Evolutionary conservation across 2,888 invertebrate species (phyloP), one percentile per base, ranked within the genome.

Genomic region (Muscina levida): DNA sequence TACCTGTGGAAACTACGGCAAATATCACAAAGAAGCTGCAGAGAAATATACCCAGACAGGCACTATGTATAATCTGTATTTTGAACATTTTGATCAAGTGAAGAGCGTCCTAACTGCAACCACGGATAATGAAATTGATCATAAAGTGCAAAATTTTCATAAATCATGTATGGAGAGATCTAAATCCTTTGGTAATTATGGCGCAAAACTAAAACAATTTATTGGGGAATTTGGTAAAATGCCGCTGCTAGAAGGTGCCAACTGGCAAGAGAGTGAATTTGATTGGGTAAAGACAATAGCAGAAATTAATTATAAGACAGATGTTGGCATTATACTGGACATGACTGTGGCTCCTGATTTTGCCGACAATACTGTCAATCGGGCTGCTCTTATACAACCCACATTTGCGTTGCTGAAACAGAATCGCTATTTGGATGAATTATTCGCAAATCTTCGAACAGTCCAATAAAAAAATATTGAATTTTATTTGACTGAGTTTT

Each of bases 141-240:
- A 74, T 5, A 51, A 53, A 11, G 70, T 81, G 11, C 82, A 82
- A 53, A 79, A 81, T 42, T 82, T 83, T 31, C 82, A 82, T 39
- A 59, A 68, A 1, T 82, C 82, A 2, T 83, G 83, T 46, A 59
- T 77, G 74, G 59, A 81, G n/a, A n/a, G n/a, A n/a, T n/a, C n/a
- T n/a, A n/a, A n/a, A n/a, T n/a, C n/a, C n/a, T n/a, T n/a, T n/a
- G n/a, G n/a, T n/a, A n/a, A n/a, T n/a, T 85, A 86, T 56, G 83
- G 84, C 0, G 26, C 82, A 0, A 79, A 85, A 2, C 24, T 88
- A 17, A 48, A 87, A 0, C 42, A 37, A 2, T 22, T 87, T 10
- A 31, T 89, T 39, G 84, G 84, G 13, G 88, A 88, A 53, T 85
- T 89, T 31, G 88, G 88, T 1, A 88, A 89, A n/a, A 85, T 89